Evolutionary conservation across 2,888 invertebrate genomes (phyloP), one percentile per base, ranked within the genome.

Genomic region (Cheilosia impressa): DNA sequence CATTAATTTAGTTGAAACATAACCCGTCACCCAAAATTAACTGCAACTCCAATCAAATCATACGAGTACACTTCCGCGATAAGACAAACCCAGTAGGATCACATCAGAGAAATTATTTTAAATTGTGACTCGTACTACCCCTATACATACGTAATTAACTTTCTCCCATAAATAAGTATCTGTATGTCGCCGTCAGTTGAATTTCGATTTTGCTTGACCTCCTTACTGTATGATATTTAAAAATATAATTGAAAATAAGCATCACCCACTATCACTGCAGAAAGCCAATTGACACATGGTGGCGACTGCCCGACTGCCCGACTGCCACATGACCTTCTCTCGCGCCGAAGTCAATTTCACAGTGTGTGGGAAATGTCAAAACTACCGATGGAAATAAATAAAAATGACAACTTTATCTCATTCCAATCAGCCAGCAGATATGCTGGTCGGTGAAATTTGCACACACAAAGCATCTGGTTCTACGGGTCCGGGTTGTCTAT

Each of bases 401-500:
- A 81, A 80, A 87, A 73, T 85, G 80, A 76, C 85, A 84, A 80
- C 66, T 79, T 71, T 77, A 79, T 80, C 80, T 68, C 62, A 82
- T 76, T 60, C 41, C 77, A 81, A 88, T 84, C 77, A 68, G 7
- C 47, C 17, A 47, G 65, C 66, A 73, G 63, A 62, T 62, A 87
- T 87, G 87, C 88, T 79, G 82, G 82, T 79, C 38, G 79, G 75
- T 71, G 57, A 78, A 76, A 80, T 80, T 80, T 75, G 75, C 83
- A 75, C 82, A 83, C 77, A 65, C 45, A 63, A 87, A 77, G 73
- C 34, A 77, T 82, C 77, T 75, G 76, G 78, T 87, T 77, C 63
- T 85, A 88, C 87, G 87, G 88, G 88, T 77, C 84, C 87, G 87
- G 88, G 87, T 77, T 87, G 85, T 81, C 72, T 31, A 31, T 31